Evolutionary conservation across 2,888 invertebrate species (phyloP), one percentile per base, ranked within the genome.

Genomic region (Rhagium mordax): DNA sequence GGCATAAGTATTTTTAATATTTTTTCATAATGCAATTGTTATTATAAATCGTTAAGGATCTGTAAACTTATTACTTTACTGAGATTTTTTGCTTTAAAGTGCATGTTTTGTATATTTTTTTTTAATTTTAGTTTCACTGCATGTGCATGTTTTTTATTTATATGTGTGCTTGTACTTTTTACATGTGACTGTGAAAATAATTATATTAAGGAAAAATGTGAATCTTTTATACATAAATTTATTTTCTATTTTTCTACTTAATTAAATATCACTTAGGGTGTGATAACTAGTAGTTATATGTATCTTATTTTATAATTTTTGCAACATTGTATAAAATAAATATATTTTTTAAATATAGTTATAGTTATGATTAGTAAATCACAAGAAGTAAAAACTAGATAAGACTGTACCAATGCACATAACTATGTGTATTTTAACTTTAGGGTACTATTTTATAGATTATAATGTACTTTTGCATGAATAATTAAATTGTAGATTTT

Each of bases 111-210:
- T 76, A 62, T 71, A 72, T 69, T 68, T 71, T 62, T 71, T 62
- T 57, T 48, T 33, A 62, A 61, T 66, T 66, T 62, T 66, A 65
- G 48, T 53, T 64, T 61, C 71, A 71, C 67, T 79, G 81, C 80
- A 78, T 78, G 78, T 78, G 78, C 77, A 80, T 80, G 78, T 78
- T 75, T 70, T 78, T 72, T 77, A 74, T 76, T 76, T 74, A 41
- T 77, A 75, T 77, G 55, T 67, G 53, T 55, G 57, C 57, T 67
- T 67, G 20, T 67, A 67, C n/a, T 13, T 55, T 61, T 47, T 61
- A 24, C 24, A 24, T 20, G 48, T 65, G 65, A 53, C 41, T 65
- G 53, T 64, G 62, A 49, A 53, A 53, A 65, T 33, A 65, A 65
- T 33, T 65, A 33, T 18, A 33, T 15, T 65, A 51, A 53, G 24